Evolutionary conservation across 2,888 invertebrate species (phyloP), one percentile per base, ranked within the genome.

Genomic region (Barypeithes pellucidus): DNA sequence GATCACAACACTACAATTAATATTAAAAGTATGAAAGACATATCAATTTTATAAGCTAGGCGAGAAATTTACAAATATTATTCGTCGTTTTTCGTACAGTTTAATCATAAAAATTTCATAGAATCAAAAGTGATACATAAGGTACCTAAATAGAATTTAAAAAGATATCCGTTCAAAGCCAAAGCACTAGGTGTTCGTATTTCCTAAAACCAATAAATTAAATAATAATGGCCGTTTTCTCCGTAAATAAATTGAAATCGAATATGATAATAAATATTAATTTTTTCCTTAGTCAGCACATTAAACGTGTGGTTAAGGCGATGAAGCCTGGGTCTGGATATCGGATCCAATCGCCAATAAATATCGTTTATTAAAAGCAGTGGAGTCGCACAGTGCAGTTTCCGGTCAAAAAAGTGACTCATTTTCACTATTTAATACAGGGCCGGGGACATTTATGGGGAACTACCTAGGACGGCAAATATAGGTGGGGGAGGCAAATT

Each of bases 211-310:
- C 57, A 67, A 67, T 67, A 57, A 67, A 41, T 67, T 67, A 54
- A 63, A 57, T 24, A 22, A 45, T 67, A 57, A 67, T 24, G 43
- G 57, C 43, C 43, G 22, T 57, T 47, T 63, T 57, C 67, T 57
- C 43, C 43, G 67, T 67, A 57, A 67, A 67, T 54, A 67, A 39
- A 67, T 39, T 54, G 67, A 54, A 67, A 67, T 43, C 43, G 24
- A 33, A 67, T 67, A 67, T 61, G 76, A 76, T 76, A 78, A 77
- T 78, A 77, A 78, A 78, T 73, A 74, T 61, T 47, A 62, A 60
- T 68, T 76, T 76, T 76, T 77, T 70, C 63, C 67, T 75, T 47
- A 71, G 75, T 79, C 77, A 79, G 79, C 78, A 72, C 70, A 77
- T 71, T 67, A 77, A 75, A 77, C 79, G 79, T 78, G 79, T 76